phyloP scores from a whole-genome alignment of 2,888 invertebrate genomes.

The Hipparchia semele region DNA sequence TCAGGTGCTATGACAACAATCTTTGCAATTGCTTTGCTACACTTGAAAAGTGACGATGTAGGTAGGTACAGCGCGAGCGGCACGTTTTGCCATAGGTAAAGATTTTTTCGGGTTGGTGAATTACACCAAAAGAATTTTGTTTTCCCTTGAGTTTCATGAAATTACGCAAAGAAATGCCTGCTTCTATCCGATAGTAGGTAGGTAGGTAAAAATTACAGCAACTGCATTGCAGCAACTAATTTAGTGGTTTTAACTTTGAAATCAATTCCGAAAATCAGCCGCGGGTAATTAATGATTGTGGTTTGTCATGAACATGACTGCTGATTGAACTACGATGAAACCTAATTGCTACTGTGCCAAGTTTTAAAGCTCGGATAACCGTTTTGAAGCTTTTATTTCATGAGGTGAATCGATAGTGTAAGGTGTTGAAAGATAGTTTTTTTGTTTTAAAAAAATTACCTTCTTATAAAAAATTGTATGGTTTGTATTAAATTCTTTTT shows the following conservation, averaged over 20 bases:
- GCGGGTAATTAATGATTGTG: conserved; percentile 34
- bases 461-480: not conserved
- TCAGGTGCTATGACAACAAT: too few species aligned
- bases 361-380: not conserved
- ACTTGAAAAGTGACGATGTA: too few species aligned
- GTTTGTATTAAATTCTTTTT: not conserved
- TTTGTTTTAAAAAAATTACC: not conserved
- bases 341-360: conserved; percentile 1
- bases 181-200: too few species aligned
- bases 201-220: not conserved
- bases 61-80: too few species aligned
- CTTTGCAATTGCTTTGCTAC: too few species aligned
- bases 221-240: conserved; percentile 35
- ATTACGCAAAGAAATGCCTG: too few species aligned
- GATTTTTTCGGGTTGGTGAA: too few species aligned
- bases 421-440: not conserved
- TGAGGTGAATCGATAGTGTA: not conserved
- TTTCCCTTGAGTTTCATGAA: too few species aligned
- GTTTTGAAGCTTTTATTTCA: not conserved
- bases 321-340: conserved; percentile 8
- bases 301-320: conserved; percentile 18
- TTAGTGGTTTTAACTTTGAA: conserved; percentile 24
- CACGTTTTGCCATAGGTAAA: too few species aligned
- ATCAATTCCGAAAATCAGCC: conserved; percentile 25
- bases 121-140: too few species aligned